Evolutionary conservation across 2,888 invertebrate species (phyloP).

Genomic region (Scrobipalpa costella): DNA sequence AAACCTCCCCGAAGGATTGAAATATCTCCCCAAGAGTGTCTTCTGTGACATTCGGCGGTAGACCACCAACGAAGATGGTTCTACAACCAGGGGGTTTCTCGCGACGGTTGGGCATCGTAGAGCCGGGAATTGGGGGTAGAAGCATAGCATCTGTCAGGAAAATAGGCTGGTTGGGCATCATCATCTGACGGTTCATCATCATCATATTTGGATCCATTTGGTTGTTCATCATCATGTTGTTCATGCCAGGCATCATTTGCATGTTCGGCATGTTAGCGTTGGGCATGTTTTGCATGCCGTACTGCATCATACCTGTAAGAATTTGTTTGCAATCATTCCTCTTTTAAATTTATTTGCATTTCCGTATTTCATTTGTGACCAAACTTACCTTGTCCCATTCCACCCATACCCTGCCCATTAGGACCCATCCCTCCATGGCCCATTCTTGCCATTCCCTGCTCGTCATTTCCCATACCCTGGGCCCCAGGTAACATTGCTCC

Average conservation of each 20-base stretch:
- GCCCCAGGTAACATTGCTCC: neutral
- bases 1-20: constrained; percentile 82
- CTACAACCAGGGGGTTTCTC: constrained; percentile 94
- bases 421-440: neutral
- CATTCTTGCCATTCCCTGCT: neutral
- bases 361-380: neutral
- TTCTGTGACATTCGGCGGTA: constrained; percentile 92
- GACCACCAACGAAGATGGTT: constrained; percentile 94
- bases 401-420: neutral
- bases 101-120: constrained; percentile 88
- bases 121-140: constrained; percentile 91
- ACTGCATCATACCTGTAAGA: constrained; percentile 46
- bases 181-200: constrained; percentile 52
- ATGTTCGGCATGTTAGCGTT: constrained; percentile 37
- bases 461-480: neutral
- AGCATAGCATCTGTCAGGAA: constrained; percentile 88
- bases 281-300: constrained; percentile 39
- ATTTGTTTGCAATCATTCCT: neutral
- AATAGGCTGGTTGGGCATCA: constrained; percentile 51
- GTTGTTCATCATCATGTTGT: constrained; percentile 58
- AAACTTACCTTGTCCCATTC: neutral
- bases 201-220: constrained; percentile 83
- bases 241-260: constrained; percentile 39
- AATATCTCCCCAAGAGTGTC: constrained; percentile 93
- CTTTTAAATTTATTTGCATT: constrained; percentile 4